Percentiles rank a stretch among this genome's conserved stretches.
Evolutionary conservation across 2,888 invertebrate genomes (phyloP).

Genomic region (Fissipunctia ypsillon): DNA sequence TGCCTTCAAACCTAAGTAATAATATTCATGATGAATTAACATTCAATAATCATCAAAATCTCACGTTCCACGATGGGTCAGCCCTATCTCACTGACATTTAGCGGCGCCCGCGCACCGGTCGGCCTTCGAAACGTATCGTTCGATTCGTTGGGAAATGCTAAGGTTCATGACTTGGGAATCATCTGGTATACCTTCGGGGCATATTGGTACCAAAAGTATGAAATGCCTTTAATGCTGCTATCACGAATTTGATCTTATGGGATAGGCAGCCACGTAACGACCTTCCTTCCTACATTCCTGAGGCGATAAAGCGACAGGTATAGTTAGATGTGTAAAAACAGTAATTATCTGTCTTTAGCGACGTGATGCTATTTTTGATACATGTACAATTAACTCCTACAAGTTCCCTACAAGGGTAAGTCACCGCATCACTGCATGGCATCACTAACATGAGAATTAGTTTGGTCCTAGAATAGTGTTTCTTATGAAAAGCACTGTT

Average conservation of each 20-base stretch:
- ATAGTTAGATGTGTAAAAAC: conserved; percentile 26
- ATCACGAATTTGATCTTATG: conserved; percentile 52
- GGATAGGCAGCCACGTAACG: conserved; percentile 17
- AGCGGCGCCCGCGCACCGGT: conserved; percentile 65
- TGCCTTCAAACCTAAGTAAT: no score
- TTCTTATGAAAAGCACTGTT: background rate
- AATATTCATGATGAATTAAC: background rate
- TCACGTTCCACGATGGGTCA: conserved; percentile 42
- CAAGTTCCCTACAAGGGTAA: conserved; percentile 14
- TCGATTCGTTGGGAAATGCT: conserved; percentile 66
- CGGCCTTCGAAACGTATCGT: conserved; percentile 70
- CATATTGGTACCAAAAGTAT: conserved; percentile 42
- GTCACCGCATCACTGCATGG: conserved; percentile 11
- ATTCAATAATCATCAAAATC: conserved; percentile 26
- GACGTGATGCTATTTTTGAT: background rate
- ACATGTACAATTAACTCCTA: conserved; percentile 47
- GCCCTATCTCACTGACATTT: conserved; percentile 71
- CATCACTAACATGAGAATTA: conserved; percentile 5
- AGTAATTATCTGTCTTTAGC: conserved; percentile 30
- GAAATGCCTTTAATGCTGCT: conserved; percentile 26
- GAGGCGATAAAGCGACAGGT: background rate
- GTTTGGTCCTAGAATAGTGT: conserved; percentile 4
- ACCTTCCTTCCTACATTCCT: conserved; percentile 38
- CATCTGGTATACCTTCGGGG: conserved; percentile 61
- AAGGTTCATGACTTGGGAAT: conserved; percentile 66